phyloP scores from a whole-genome alignment of 2,888 invertebrate species.

The Beris chalybata region DNA sequence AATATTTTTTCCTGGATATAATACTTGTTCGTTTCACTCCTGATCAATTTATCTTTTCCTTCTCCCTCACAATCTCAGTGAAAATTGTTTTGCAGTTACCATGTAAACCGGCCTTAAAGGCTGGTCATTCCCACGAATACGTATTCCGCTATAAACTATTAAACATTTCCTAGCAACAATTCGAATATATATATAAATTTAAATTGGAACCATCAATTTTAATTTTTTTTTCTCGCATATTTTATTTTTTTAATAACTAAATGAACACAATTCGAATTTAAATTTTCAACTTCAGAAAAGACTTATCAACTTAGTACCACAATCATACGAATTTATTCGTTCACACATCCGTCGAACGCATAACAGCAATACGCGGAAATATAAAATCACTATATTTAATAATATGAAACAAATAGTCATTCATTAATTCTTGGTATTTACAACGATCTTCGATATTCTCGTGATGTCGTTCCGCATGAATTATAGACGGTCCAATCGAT shows the following conservation, averaged over 20 bases:
- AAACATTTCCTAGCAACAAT: too few relatives aligned
- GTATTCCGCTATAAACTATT: too few relatives aligned
- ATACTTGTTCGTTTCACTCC: too few relatives aligned
- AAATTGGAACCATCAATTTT: too few relatives aligned
- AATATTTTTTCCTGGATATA: too few relatives aligned
- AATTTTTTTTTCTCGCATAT: not conserved
- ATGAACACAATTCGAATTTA: not conserved
- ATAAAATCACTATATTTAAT: conserved; percentile 22
- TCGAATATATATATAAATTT: too few relatives aligned
- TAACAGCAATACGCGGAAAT: conserved; percentile 7
- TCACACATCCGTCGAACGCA: conserved; percentile 20
- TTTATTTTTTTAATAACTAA: not conserved
- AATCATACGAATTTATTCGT: not conserved
- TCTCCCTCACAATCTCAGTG: too few relatives aligned
- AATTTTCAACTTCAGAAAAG: not conserved
- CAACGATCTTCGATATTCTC: conserved; percentile 23
- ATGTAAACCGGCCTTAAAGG: too few relatives aligned
- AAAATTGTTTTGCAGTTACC: too few relatives aligned
- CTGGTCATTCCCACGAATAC: too few relatives aligned
- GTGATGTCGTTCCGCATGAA: conserved; percentile 18
- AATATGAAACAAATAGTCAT: conserved; percentile 18
- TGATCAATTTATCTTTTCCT: too few relatives aligned
- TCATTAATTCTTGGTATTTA: conserved; percentile 13
- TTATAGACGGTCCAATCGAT: conserved; percentile 22
- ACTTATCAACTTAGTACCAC: too few relatives aligned